These are phyloP conservation scores for Crocallis elinguaria DNA, from an alignment of 2,888 invertebrate species.

Conservation along the genomic window DNA sequence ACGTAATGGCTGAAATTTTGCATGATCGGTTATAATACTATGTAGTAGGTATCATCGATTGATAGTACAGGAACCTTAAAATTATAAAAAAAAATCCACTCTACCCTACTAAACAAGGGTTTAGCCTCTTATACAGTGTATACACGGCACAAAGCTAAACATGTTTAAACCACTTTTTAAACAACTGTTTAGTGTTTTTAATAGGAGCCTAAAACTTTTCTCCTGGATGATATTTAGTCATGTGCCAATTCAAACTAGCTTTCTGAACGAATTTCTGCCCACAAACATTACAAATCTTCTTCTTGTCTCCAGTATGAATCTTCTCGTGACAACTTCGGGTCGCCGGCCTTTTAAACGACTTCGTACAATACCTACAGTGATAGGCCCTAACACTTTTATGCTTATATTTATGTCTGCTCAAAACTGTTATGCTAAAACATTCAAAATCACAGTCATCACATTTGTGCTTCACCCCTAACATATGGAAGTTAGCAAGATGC, in stretches of 20 bases:
- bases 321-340: conserved; percentile 63
- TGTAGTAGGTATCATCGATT: too few species aligned
- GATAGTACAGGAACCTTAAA: too few species aligned
- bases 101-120: too few species aligned
- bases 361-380: conserved; percentile 71
- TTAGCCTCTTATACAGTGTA: too few species aligned
- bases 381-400: conserved; percentile 70
- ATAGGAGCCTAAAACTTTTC: too few species aligned
- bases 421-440: conserved; percentile 49
- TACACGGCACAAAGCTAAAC: too few species aligned
- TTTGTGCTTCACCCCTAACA: conserved; percentile 65
- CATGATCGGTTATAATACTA: too few species aligned
- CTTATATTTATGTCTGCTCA: conserved; percentile 67
- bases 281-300: conserved; percentile 66
- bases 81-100: too few species aligned
- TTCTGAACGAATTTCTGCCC: conserved; percentile 75
- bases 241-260: conserved; percentile 74
- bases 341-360: conserved; percentile 66
- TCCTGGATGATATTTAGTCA: conserved; percentile 72
- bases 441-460: conserved; percentile 69
- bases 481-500: conserved; percentile 71
- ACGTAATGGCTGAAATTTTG: too few species aligned
- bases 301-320: conserved; percentile 70
- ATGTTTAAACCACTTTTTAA: too few species aligned
- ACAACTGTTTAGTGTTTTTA: too few species aligned